phyloP scores from a whole-genome alignment of 2,888 invertebrate genomes.

The Erebia epiphron region DNA sequence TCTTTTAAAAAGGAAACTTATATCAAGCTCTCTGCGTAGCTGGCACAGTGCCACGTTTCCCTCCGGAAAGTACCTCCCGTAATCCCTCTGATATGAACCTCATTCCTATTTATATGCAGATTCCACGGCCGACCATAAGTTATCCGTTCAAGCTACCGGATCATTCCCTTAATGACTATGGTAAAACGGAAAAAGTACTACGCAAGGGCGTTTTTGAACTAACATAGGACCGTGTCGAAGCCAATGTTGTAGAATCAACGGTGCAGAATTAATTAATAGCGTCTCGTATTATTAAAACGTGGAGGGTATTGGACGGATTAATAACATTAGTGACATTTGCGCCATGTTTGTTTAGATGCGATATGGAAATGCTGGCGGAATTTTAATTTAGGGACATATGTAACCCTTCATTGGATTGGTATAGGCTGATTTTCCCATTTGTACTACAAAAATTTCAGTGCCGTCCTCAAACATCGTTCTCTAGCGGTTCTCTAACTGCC shows the following conservation, averaged over 20 bases:
- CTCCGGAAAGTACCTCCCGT: constrained; percentile 42
- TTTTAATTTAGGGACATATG: constrained; percentile 14
- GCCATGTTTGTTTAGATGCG: constrained; percentile 30
- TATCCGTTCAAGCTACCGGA: constrained; percentile 74
- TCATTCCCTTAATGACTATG: constrained; percentile 76
- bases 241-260: constrained; percentile 60
- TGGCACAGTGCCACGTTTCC: constrained; percentile 44
- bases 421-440: background rate
- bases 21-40: constrained; percentile 34
- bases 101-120: constrained; percentile 82
- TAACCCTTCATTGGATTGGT: background rate
- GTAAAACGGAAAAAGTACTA: constrained; percentile 70
- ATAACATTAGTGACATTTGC: constrained; percentile 44
- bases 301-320: constrained; percentile 62
- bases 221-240: constrained; percentile 59
- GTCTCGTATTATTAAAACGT: constrained; percentile 73
- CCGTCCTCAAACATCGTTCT: background rate
- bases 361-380: constrained; percentile 19
- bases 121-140: constrained; percentile 79
- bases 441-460: background rate
- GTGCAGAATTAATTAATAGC: constrained; percentile 76
- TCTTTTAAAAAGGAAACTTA: constrained; percentile 17
- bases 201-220: constrained; percentile 60
- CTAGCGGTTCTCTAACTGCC: too few species aligned
- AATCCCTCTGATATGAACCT: constrained; percentile 61